Evolutionary conservation across 2,797 vertebrate genomes (phyloP).

Genomic region (Geotrypetes seraphini): DNA sequence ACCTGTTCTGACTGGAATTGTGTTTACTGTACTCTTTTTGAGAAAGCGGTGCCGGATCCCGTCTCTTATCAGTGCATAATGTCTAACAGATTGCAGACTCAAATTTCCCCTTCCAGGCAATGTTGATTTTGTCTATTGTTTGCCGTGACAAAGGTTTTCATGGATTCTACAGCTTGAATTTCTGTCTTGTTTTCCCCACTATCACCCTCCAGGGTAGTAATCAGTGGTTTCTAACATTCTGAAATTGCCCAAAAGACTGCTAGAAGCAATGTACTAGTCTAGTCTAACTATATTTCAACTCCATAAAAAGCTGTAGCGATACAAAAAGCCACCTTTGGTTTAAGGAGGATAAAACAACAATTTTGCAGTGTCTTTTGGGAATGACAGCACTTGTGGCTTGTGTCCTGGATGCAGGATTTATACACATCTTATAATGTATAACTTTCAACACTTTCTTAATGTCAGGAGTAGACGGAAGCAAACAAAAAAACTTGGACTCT

Average conservation of each 20-base stretch:
- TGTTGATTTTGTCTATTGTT: conserved; percentile 73
- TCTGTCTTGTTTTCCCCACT: conserved; percentile 65
- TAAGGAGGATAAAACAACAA: conserved; percentile 35
- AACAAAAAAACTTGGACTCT: too few relatives aligned
- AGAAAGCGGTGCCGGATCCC: conserved; percentile 52
- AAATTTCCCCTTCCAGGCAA: conserved; percentile 81
- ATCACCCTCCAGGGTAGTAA: conserved; percentile 62
- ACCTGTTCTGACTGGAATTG: conserved; percentile 64
- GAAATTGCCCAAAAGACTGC: conserved; percentile 57
- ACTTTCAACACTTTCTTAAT: too few relatives aligned
- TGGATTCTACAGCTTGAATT: conserved; percentile 71
- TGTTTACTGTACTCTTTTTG: conserved; percentile 64
- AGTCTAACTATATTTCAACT: conserved; percentile 14
- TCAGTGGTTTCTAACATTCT: conserved; percentile 53
- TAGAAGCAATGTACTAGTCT: conserved; percentile 36
- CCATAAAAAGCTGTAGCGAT: conserved; percentile 28
- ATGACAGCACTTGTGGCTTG: conserved; percentile 15
- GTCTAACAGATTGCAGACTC: conserved; percentile 80
- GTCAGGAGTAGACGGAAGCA: too few relatives aligned
- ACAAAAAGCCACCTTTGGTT: conserved; percentile 26
- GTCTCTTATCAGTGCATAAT: conserved; percentile 76
- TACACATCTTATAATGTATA: too few relatives aligned
- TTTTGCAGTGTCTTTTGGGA: conserved; percentile 25
- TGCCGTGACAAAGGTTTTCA: conserved; percentile 64
- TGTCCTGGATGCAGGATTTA: neutral